Base-by-base conservation (phyloP, 2,888 invertebrate genomes). In the Cephalotes varians region DNA sequence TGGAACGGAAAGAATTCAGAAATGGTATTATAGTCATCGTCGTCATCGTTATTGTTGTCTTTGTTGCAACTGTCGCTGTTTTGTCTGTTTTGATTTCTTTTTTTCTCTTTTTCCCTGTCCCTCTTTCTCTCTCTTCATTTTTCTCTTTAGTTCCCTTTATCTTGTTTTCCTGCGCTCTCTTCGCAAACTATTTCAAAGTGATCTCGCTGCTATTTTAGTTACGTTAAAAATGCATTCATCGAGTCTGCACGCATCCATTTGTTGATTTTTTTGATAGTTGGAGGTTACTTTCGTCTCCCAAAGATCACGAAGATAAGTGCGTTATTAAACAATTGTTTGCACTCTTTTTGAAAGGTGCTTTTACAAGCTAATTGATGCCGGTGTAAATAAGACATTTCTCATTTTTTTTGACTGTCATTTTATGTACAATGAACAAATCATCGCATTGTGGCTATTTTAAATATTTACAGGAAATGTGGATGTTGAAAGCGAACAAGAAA, bases 191-290 rank as follows among this genome's bases (percentile, higher is more conserved):
- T 91, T 40, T 40, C 12, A 12, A 40, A 40, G 12, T 40, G 12
- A 40, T 90, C 84, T 85, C 83, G 87, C 80, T 90, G 93, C 93
- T 94, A 94, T 94, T 94, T 94, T 91, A 85, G 94, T 93, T 90
- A 91, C 90, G 91, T 94, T 93, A 93, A 94, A 94, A 94, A 93
- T 93, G 93, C 93, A 94, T 92, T 91, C 92, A 93, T 93, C 92
- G 92, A 87, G 90, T 84, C 89, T 92, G 90, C 91, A 91, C 93
- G 91, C 89, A 87, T 85, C 90, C 91, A 91, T 93, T 91, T 86
- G 86, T 81, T 88, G 87, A 86, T 87, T 87, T 86, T 83, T 85
- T 85, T 83, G 81, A 64, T 56, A 62, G 72, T 86, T 77, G 58
- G 72, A 67, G 34, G 37, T 49, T 40, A 82, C 71, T 65, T 60